Evolutionary conservation across 2,888 invertebrate genomes (phyloP), one percentile per base, ranked within the genome.

Genomic region (Cheilosia vernalis): DNA sequence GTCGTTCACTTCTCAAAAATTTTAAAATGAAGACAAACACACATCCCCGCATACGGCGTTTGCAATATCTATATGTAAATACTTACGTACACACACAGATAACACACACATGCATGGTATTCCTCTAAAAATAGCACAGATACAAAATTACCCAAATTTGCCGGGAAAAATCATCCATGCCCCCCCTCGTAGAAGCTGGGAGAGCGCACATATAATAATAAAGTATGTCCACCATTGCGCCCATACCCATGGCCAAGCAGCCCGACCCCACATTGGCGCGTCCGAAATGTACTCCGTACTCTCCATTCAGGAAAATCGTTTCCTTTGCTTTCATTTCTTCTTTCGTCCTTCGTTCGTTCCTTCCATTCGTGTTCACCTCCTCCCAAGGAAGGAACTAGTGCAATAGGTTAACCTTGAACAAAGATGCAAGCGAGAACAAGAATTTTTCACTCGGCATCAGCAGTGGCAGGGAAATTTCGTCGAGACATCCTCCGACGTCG

Each of bases 341-440:
- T 81, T 85, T 85, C 80, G 80, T 84, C 80, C 84, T 84, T 85
- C 81, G 80, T 84, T 85, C 61, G 60, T 70, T 81, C 70, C 56
- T 81, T 81, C 44, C 66, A 67, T 67, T 70, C 76, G 73, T 69
- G 70, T 63, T 77, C 56, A 77, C 61, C 81, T 81, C 56, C 81
- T 81, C 85, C 44, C 72, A 85, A 85, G 85, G 85, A 85, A 85
- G 67, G 85, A 81, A 85, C 85, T 85, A 77, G 85, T 85, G 85
- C 85, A 85, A 81, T 85, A 85, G 85, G 85, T 85, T 85, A 85
- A 85, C 85, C 85, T 85, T 85, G 85, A 85, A 85, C 81, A 85
- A 85, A 85, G 85, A 85, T 85, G 85, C 85, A 85, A 84, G 85
- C 81, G 81, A 81, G 85, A 69, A 85, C 74, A 80, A 80, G 80